Conservation (phyloP, 2,888 invertebrate species). For the Apocheima hispidaria region DNA sequence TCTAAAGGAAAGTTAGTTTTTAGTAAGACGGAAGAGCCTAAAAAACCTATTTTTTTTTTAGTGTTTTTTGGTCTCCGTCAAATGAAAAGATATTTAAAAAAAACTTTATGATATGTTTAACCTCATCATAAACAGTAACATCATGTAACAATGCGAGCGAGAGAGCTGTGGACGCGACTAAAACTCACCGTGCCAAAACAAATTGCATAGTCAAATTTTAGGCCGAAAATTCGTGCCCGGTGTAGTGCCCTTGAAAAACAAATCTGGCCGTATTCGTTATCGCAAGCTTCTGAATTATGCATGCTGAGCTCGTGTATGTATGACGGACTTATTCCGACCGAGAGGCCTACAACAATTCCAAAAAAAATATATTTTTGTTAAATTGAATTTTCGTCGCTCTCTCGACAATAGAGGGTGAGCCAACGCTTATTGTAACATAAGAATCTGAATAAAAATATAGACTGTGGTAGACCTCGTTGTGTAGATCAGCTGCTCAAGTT, state of each 20-base stretch:
- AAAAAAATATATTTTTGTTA: background rate
- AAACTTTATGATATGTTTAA: no score
- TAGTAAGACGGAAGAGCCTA: no score
- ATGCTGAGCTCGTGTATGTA: conserved; percentile 48
- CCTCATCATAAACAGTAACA: no score
- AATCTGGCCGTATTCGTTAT: conserved; percentile 63
- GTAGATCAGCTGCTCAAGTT: conserved; percentile 27
- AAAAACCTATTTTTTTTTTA: no score
- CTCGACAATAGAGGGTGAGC: background rate
- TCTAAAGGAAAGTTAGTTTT: no score
- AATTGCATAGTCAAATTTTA: conserved; percentile 32
- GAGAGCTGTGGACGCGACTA: background rate
- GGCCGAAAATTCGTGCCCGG: conserved; percentile 43
- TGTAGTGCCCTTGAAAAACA: conserved; percentile 60
- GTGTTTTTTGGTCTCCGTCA: no score
- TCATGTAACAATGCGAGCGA: no score
- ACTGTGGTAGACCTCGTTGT: background rate
- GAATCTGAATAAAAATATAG: background rate
- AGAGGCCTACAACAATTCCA: background rate
- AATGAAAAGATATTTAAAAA: no score
- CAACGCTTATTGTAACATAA: background rate
- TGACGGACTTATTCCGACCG: conserved; percentile 48
- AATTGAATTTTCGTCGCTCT: background rate
- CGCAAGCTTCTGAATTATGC: conserved; percentile 65
- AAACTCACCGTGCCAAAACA: background rate